Evolutionary conservation across 92 coral and sea anemone species (phyloP).

Genomic region (Micromussa lordhowensis): DNA sequence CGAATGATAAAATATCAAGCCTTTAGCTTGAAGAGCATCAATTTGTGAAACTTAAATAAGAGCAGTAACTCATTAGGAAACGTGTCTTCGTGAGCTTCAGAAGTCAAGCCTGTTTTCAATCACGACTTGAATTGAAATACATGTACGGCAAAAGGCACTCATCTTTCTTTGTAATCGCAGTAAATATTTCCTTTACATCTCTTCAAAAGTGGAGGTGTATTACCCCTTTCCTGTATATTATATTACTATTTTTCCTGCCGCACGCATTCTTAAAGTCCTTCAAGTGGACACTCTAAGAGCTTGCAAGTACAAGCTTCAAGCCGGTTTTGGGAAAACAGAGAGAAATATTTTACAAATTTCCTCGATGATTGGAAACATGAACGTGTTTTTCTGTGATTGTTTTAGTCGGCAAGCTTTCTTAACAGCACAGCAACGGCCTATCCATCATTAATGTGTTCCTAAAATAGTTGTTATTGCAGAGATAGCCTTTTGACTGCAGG

Average conservation of each 20-base stretch:
- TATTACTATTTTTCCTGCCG: background rate
- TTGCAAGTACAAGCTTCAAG: background rate
- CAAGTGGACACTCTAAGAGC: background rate
- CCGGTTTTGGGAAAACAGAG: background rate
- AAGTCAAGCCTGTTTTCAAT: background rate
- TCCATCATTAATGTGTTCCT: background rate
- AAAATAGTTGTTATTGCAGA: background rate
- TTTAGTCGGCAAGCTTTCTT: background rate
- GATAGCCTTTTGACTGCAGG: constrained; percentile 9
- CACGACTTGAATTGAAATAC: background rate
- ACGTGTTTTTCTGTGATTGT: background rate
- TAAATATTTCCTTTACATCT: background rate
- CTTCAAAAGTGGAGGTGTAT: background rate
- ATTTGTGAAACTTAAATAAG: constrained; percentile 21
- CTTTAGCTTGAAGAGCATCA: background rate
- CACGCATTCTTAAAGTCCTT: background rate
- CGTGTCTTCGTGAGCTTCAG: background rate
- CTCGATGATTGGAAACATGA: background rate
- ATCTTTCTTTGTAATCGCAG: background rate
- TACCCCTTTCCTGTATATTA: background rate
- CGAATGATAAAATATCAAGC: constrained; percentile 4
- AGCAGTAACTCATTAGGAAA: constrained; percentile 2
- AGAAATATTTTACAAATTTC: background rate
- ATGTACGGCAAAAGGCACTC: background rate
- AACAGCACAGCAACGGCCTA: background rate